A percentile compares a stretch with the other conserved stretches of the same genome.
Conservation (phyloP, 2,113 vertebrate genomes). For the Lophotis ruficrista region DNA sequence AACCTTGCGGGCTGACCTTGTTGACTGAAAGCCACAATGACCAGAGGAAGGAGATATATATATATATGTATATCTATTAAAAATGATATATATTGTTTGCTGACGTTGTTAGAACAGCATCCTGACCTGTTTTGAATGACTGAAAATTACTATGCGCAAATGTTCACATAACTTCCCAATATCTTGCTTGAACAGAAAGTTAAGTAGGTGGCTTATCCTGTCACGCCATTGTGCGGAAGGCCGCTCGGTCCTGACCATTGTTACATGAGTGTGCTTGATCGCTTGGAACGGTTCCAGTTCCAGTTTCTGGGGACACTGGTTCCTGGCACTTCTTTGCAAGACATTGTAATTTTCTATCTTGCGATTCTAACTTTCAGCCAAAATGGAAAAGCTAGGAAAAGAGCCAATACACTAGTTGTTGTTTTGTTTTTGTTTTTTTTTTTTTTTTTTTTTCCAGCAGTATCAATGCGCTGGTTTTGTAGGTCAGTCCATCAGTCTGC, state of each 20-base stretch:
- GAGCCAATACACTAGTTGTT: neutral
- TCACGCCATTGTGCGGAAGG: neutral
- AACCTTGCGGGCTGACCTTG: neutral
- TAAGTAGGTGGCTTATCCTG: neutral
- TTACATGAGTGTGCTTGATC: neutral
- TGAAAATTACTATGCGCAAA: neutral
- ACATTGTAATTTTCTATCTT: fast-evolving
- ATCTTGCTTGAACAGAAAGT: neutral
- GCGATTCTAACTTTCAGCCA: neutral
- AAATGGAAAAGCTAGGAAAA: neutral
- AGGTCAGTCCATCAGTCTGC: neutral
- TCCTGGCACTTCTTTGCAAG: neutral
- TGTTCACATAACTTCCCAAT: neutral
- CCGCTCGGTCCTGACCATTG: neutral
- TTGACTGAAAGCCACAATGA: neutral
- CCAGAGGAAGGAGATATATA: neutral
- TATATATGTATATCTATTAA: fast-evolving
- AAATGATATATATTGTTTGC: neutral
- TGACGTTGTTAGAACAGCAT: fast-evolving
- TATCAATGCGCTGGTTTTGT: neutral
- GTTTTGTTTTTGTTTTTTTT: too few relatives aligned
- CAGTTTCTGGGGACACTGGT: neutral
- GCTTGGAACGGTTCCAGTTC: neutral
- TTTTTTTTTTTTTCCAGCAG: neutral
- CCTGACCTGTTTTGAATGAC: neutral